Percentiles rank a stretch among this genome's conserved stretches.
These are phyloP conservation scores for Lethrus apterus DNA, from an alignment of 1,140 invertebrate species.

Conservation along the genomic window DNA sequence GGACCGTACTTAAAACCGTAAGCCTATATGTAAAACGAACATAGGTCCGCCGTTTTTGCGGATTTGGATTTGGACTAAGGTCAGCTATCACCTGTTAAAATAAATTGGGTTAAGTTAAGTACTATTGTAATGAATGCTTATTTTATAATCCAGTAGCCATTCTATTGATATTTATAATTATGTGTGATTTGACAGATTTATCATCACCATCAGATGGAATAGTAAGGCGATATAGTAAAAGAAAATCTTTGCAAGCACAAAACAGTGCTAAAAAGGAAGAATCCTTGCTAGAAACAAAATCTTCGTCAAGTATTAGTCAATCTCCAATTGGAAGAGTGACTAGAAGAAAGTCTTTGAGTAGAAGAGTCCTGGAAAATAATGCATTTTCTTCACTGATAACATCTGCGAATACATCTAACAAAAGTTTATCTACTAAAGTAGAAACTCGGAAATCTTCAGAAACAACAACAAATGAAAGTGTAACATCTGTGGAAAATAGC, in stretches of 20 bases:
- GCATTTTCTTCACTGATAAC: constrained; percentile 19
- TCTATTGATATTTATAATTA: no score
- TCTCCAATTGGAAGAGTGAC: neutral
- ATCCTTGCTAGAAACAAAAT: constrained; percentile 1
- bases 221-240: neutral
- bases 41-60: no score
- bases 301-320: constrained; percentile 1
- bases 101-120: no score
- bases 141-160: no score
- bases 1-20: no score
- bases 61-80: no score
- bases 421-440: neutral
- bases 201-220: neutral
- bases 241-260: neutral
- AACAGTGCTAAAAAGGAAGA: neutral
- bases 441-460: neutral
- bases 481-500: neutral
- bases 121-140: no score
- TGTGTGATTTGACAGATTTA: neutral
- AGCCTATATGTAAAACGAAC: no score
- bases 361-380: constrained; percentile 31
- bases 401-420: neutral
- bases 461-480: neutral
- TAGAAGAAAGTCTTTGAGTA: constrained; percentile 23
- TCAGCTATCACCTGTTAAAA: no score